Percentiles rank a stretch among this genome's conserved stretches.
These are phyloP conservation scores for Silurus meridionalis DNA, from an alignment of 2,113 vertebrate species.

Conservation along the genomic window DNA sequence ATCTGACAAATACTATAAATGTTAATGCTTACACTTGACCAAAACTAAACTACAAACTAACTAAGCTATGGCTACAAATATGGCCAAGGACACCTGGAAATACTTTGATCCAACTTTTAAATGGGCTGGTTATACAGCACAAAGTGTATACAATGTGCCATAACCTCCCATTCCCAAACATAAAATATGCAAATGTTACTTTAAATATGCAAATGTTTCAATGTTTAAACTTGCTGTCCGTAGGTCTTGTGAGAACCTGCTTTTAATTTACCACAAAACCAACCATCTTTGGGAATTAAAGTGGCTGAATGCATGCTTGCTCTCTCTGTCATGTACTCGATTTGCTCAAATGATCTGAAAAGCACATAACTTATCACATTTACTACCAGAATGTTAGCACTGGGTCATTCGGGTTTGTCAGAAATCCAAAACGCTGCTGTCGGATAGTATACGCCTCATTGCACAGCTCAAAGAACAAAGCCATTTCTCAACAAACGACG, in stretches of 20 bases:
- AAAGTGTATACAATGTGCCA: not conserved
- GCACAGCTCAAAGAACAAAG: not conserved
- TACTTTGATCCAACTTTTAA: not conserved
- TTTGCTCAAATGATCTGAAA: not conserved
- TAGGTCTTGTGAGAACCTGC: not conserved
- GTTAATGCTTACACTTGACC: not conserved
- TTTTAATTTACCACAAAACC: not conserved
- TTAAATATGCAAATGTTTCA: not conserved
- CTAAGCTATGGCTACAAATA: not conserved
- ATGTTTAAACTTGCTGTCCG: not conserved
- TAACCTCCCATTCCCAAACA: not conserved
- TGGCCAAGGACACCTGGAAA: not conserved
- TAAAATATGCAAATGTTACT: too few relatives aligned
- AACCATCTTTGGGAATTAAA: not conserved
- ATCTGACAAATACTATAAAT: too few relatives aligned
- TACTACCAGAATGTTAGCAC: not conserved
- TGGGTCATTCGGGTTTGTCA: not conserved
- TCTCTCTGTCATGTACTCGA: not conserved
- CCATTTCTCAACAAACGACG: not conserved
- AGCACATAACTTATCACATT: not conserved
- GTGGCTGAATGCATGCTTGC: not conserved
- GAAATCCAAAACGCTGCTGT: not conserved
- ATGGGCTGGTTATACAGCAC: not conserved
- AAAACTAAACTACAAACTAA: not conserved
- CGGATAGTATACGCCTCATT: not conserved